These are phyloP conservation scores for Eretmodus cyanostictus DNA, from an alignment of 2,113 vertebrate species.

Conservation along the genomic window DNA sequence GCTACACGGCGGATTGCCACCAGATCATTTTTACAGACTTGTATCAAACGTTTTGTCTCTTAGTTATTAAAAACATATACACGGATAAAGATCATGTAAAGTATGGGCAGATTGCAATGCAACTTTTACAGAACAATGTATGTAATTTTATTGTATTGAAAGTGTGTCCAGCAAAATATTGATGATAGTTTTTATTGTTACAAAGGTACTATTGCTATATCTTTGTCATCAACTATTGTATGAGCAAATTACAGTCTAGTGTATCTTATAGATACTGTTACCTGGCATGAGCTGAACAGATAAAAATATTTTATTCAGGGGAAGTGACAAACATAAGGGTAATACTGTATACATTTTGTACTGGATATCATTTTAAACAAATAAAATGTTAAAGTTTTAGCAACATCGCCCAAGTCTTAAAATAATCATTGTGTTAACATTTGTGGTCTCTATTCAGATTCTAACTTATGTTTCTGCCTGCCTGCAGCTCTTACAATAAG, in stretches of 20 bases:
- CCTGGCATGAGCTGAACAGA: conserved; percentile 84
- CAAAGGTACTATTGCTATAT: conserved; percentile 86
- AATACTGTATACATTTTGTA: conserved; percentile 97
- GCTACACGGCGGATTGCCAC: conserved; percentile 68
- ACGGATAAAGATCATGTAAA: conserved; percentile 80
- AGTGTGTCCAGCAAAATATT: conserved; percentile 78
- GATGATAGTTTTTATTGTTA: conserved; percentile 82
- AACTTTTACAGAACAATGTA: conserved; percentile 85
- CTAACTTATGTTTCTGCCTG: neutral
- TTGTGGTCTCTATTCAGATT: neutral
- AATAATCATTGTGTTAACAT: neutral
- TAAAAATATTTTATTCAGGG: conserved; percentile 86
- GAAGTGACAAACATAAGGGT: conserved; percentile 76
- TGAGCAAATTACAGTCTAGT: conserved; percentile 78
- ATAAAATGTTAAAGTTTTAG: conserved; percentile 75
- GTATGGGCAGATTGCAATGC: conserved; percentile 93
- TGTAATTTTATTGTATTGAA: conserved; percentile 81
- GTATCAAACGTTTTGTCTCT: conserved; percentile 80
- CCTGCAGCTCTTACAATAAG: neutral
- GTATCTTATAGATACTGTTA: conserved; percentile 99
- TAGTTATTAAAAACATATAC: conserved; percentile 75
- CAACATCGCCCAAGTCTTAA: neutral
- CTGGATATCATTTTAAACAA: conserved; percentile 96
- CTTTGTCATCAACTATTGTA: conserved; percentile 66
- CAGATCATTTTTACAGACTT: conserved; percentile 72